Evolutionary conservation across 2,113 vertebrate genomes (phyloP).

Genomic region (Callithrix jacchus): DNA sequence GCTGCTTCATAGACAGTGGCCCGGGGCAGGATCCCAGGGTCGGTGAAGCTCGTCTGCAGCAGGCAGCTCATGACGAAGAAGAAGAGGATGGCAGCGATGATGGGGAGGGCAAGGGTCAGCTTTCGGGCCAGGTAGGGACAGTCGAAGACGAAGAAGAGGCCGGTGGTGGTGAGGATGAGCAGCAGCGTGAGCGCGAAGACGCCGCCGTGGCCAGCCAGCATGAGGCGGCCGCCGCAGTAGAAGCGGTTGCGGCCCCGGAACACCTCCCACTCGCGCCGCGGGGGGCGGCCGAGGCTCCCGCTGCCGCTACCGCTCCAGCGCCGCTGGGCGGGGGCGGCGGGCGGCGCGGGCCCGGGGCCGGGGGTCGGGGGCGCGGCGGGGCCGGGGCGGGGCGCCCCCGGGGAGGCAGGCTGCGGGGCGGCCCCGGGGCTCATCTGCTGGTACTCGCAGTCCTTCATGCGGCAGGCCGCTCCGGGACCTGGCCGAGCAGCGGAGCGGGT

Average conservation of each 20-base stretch:
- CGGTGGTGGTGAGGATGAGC: conserved; percentile 92
- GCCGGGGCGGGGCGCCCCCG: conserved; percentile 73
- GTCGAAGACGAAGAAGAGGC: conserved; percentile 97
- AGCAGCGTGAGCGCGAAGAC: conserved; percentile 93
- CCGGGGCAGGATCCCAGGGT: conserved; percentile 96
- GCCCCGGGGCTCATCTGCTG: conserved; percentile 90
- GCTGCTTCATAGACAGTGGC: conserved; percentile 94
- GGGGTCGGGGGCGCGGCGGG: conserved; percentile 68
- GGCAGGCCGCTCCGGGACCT: conserved; percentile 71
- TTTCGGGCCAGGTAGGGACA: conserved; percentile 93
- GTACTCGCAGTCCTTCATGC: conserved; percentile 91
- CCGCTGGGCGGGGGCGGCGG: conserved; percentile 52
- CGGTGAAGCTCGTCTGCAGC: conserved; percentile 95
- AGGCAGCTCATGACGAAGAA: conserved; percentile 93
- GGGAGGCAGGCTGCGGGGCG: conserved; percentile 67
- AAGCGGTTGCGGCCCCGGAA: conserved; percentile 95
- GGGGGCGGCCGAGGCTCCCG: conserved; percentile 67
- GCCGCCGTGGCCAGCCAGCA: conserved; percentile 91
- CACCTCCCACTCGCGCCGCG: conserved; percentile 91
- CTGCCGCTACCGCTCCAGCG: conserved; percentile 67
- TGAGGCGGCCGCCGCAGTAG: conserved; percentile 92
- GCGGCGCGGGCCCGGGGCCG: conserved; percentile 65
- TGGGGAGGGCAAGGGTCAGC: conserved; percentile 93
- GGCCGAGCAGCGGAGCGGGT: too few species aligned
- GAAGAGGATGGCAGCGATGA: conserved; percentile 93